These are phyloP conservation scores for Rhyzopertha dominica DNA, from an alignment of 1,140 invertebrate genomes.

Conservation along the genomic window DNA sequence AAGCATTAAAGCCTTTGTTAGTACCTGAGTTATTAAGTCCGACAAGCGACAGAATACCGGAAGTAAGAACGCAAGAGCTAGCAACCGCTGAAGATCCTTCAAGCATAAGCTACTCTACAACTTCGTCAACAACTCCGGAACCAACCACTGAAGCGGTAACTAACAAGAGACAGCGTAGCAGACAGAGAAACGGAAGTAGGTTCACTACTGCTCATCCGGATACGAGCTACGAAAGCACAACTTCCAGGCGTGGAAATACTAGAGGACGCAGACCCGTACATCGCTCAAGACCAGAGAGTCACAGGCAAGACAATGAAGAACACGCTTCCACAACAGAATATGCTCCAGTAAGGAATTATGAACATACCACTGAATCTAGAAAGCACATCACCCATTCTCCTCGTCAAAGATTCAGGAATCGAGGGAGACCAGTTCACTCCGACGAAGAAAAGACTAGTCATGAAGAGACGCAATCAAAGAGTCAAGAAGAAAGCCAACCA, in stretches of 20 bases:
- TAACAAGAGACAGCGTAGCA: slow-evolving; percentile 28
- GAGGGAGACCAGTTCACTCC: slow-evolving; percentile 27
- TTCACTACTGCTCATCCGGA: slow-evolving; percentile 11
- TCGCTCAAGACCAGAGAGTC: slow-evolving; percentile 34
- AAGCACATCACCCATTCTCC: too few species aligned
- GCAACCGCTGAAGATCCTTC: slow-evolving; percentile 27
- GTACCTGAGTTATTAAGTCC: slow-evolving; percentile 32
- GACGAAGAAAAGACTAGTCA: background rate
- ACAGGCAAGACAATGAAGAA: slow-evolving; percentile 45
- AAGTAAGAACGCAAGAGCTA: slow-evolving; percentile 14
- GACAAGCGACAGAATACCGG: slow-evolving; percentile 14
- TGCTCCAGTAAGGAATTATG: slow-evolving; percentile 43
- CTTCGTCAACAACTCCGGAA: slow-evolving; percentile 46
- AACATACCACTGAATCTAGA: too few species aligned
- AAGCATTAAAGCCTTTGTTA: slow-evolving; percentile 35
- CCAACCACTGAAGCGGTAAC: slow-evolving; percentile 46
- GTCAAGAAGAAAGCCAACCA: too few species aligned
- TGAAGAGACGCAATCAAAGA: background rate
- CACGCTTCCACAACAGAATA: slow-evolving; percentile 50
- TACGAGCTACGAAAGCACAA: too few species aligned
- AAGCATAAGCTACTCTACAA: slow-evolving; percentile 41
- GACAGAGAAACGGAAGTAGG: slow-evolving; percentile 28
- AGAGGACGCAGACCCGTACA: too few species aligned
- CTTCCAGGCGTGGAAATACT: too few species aligned
- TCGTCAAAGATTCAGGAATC: slow-evolving; percentile 33